Percentiles rank a stretch among this genome's conserved stretches.
These are phyloP conservation scores for Diplogasteroides magnus DNA, from an alignment of 1,140 invertebrate genomes.

Conservation along the genomic window DNA sequence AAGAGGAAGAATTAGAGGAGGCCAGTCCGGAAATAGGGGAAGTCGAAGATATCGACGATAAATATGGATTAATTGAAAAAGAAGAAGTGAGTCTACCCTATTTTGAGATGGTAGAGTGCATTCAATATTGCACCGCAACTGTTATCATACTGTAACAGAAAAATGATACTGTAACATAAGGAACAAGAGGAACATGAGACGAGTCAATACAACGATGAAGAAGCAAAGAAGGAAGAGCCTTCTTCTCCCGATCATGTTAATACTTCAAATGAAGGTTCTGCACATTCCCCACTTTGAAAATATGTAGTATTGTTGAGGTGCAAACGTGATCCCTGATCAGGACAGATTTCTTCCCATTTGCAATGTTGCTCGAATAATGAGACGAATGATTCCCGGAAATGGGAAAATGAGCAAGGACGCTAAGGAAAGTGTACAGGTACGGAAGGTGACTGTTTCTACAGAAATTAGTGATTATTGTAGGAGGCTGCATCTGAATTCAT, in stretches of 20 bases:
- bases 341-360: conserved; percentile 54
- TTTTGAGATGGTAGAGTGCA: no score
- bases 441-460: no score
- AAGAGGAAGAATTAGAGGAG: no score
- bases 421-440: conserved; percentile 87
- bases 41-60: no score
- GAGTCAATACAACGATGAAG: conserved; percentile 20
- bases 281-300: no score
- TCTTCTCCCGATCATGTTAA: background rate
- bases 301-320: conserved; percentile 1
- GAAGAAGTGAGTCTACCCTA: no score
- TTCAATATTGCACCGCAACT: no score
- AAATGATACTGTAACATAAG: background rate
- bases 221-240: conserved; percentile 6
- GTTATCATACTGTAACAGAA: no score
- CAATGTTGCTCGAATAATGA: conserved; percentile 99
- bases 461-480: background rate
- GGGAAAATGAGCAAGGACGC: conserved; percentile 98
- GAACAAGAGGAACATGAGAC: background rate
- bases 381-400: conserved; percentile 85
- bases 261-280: conserved; percentile 2
- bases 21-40: no score
- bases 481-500: conserved; percentile 99
- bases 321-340: conserved; percentile 44
- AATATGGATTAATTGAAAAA: no score